Evolutionary conservation across 2,113 vertebrate species (phyloP).

Genomic region (Canis aureus): DNA sequence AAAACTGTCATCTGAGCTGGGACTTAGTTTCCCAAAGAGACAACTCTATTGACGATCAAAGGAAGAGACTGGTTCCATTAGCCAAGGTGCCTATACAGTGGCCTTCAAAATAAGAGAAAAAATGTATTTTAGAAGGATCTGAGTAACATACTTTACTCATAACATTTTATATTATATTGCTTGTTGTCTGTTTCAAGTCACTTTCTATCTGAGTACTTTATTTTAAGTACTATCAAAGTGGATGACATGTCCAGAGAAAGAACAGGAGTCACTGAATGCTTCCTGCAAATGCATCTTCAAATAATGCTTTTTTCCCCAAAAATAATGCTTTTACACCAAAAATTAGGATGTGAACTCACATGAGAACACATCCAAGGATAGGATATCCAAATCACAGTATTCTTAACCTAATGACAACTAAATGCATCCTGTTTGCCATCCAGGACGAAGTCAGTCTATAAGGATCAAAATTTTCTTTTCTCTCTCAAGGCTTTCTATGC

Average conservation of each 20-base stretch:
- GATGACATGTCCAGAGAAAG: slow-evolving; percentile 91
- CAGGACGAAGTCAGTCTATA: background rate
- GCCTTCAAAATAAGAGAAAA: slow-evolving; percentile 95
- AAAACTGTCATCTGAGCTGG: slow-evolving; percentile 84
- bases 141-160: slow-evolving; percentile 96
- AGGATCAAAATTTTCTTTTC: background rate
- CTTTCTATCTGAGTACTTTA: slow-evolving; percentile 94
- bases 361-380: slow-evolving; percentile 82
- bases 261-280: slow-evolving; percentile 87
- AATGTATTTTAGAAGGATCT: slow-evolving; percentile 95
- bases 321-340: slow-evolving; percentile 89
- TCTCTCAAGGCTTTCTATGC: slow-evolving; percentile 15
- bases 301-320: slow-evolving; percentile 85
- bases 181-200: slow-evolving; percentile 95
- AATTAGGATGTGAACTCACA: slow-evolving; percentile 90
- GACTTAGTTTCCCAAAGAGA: slow-evolving; percentile 88
- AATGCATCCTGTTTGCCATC: background rate
- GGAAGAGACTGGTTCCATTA: slow-evolving; percentile 96
- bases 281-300: slow-evolving; percentile 91
- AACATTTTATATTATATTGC: slow-evolving; percentile 94
- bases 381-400: slow-evolving; percentile 71
- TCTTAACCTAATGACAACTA: background rate
- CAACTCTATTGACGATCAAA: slow-evolving; percentile 95
- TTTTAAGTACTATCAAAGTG: slow-evolving; percentile 95
- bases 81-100: slow-evolving; percentile 92